phyloP scores from a whole-genome alignment of 2,113 vertebrate species.

The Urocitellus parryii region DNA sequence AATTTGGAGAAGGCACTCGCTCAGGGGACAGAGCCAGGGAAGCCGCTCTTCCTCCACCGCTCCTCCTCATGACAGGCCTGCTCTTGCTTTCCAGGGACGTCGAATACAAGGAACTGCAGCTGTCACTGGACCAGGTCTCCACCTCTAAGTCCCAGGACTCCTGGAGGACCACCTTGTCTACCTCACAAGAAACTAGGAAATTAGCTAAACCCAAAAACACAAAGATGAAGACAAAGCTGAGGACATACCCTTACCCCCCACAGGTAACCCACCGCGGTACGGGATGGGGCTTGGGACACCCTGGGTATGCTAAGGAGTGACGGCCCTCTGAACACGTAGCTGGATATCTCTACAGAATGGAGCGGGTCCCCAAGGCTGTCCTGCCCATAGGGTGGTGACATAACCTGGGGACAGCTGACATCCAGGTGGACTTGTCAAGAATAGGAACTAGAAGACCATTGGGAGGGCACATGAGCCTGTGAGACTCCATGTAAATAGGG shows the following conservation, averaged over 20 bases:
- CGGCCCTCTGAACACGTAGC: rapidly evolving
- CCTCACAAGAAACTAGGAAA: constrained; percentile 93
- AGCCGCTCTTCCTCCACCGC: rapidly evolving
- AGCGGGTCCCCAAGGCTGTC: background rate
- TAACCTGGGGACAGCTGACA: rapidly evolving
- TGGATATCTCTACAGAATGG: too few species aligned
- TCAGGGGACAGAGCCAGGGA: background rate
- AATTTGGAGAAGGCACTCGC: rapidly evolving
- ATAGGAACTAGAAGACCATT: background rate
- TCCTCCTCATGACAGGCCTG: rapidly evolving
- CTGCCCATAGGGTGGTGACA: background rate
- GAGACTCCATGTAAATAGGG: rapidly evolving
- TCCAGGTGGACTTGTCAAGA: rapidly evolving
- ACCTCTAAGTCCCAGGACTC: constrained; percentile 88
- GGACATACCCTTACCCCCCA: constrained; percentile 91
- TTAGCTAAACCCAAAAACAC: constrained; percentile 91
- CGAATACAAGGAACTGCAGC: constrained; percentile 94
- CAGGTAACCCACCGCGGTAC: constrained; percentile 86
- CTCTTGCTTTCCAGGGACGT: constrained; percentile 89
- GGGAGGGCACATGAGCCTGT: background rate
- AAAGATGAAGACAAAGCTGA: constrained; percentile 92
- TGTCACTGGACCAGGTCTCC: constrained; percentile 94
- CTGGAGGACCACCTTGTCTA: constrained; percentile 89
- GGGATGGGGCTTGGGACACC: background rate
- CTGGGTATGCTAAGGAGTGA: rapidly evolving